These are phyloP conservation scores for Poecilia wingei DNA, from an alignment of 2,797 vertebrate species.

Conservation along the genomic window DNA sequence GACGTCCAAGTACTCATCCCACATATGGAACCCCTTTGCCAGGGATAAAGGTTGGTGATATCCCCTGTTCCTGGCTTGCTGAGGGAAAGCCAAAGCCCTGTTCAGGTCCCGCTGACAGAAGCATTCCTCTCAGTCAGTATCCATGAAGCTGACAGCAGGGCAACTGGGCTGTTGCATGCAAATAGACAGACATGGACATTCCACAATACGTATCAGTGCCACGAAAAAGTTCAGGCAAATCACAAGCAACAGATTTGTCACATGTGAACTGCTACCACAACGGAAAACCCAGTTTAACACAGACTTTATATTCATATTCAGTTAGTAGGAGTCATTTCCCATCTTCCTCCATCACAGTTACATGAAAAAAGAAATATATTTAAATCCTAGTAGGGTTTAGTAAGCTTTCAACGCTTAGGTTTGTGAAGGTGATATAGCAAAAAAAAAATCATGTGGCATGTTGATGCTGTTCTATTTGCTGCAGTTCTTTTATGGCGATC, in stretches of 20 bases:
- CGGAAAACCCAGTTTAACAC: slow-evolving; percentile 41
- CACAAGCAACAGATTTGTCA: slow-evolving; percentile 11
- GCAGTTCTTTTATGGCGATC: not conserved
- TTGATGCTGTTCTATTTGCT: not conserved
- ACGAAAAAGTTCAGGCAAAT: not conserved
- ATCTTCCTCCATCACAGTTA: not conserved
- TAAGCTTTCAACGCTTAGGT: not conserved
- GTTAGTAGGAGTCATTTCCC: not conserved
- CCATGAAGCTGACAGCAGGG: slow-evolving; percentile 25
- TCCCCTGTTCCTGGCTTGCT: slow-evolving; percentile 36
- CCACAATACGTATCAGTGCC: slow-evolving; percentile 17
- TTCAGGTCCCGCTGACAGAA: slow-evolving; percentile 36
- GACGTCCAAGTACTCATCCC: slow-evolving; percentile 59
- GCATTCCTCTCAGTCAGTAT: slow-evolving; percentile 30
- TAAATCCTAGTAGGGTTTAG: not conserved
- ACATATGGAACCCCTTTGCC: slow-evolving; percentile 64
- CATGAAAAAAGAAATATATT: not conserved
- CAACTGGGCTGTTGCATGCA: slow-evolving; percentile 3
- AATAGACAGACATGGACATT: slow-evolving; percentile 2
- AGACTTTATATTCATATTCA: slow-evolving; percentile 28
- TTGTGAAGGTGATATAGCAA: not conserved
- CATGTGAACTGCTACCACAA: slow-evolving; percentile 25
- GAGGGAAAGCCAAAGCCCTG: slow-evolving; percentile 41
- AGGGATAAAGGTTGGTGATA: slow-evolving; percentile 57
- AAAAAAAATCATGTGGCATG: not conserved